Evolutionary conservation across 1,140 invertebrate genomes (phyloP), one percentile per base, ranked within the genome.

Genomic region (Drosophila saltans): DNA sequence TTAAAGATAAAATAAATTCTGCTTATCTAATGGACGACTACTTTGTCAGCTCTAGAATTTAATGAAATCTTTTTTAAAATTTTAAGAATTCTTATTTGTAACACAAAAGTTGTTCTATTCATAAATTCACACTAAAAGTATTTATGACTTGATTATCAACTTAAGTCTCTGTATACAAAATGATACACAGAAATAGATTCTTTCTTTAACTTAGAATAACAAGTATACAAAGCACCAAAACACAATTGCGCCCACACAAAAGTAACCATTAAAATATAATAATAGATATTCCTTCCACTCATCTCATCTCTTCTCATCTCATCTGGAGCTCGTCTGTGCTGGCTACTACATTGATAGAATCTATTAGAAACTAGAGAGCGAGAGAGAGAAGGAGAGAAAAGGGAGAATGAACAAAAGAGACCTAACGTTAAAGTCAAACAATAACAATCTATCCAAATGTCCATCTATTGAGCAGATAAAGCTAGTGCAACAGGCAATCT

Each of bases 401-500:
- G 40, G 21, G 56, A 52, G 52, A 28, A 7, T 36, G 33, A 36
- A 36, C 33, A 36, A 36, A 36, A 36, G 33, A 36, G 33, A 36
- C 33, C 33, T 36, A 36, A 36, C 81, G 83, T 86, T 83, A 88
- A 82, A 88, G 84, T 80, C 86, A 89, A 89, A 89, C 85, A 84
- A 89, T 86, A 90, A 90, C 86, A 90, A 90, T 90, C 86, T 90
- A 90, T 90, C 88, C 88, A 91, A 91, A 88, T 88, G 88, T 91
- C 88, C 78, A 88, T 89, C 88, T 91, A 88, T 88, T 91, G 88
- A 76, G 66, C 83, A 88, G 88, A 91, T 91, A 91, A 91, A 91
- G 72, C 85, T 69, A 52, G 45, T 52, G 75, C 81, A 80, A 61
- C 73, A 72, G 83, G 39, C 60, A 60, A 40, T 48, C 70, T 26